phyloP scores from a whole-genome alignment of 2,113 vertebrate genomes.

The Cettia cetti region DNA sequence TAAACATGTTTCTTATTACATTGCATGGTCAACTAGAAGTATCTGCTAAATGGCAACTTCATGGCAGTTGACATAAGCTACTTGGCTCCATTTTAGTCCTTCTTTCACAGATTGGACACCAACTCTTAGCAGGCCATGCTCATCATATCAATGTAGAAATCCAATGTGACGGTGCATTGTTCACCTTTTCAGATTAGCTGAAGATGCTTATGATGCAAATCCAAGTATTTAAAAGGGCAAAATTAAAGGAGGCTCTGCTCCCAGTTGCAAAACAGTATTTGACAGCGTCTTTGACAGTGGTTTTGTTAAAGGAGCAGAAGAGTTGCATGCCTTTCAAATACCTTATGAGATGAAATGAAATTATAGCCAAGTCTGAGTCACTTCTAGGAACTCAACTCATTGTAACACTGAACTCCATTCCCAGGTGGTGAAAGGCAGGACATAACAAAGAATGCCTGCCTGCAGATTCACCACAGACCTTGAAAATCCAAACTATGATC shows the following conservation, averaged over 20 bases:
- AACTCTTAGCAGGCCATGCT: not conserved
- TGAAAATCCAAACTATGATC: not conserved
- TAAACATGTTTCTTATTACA: slow-evolving; percentile 17
- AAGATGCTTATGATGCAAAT: not conserved
- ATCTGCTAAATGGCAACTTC: not conserved
- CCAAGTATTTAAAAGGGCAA: not conserved
- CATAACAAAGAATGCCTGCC: not conserved
- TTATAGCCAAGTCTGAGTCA: not conserved
- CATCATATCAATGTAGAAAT: not conserved
- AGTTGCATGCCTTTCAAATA: not conserved
- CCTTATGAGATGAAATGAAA: not conserved
- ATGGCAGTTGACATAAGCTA: not conserved
- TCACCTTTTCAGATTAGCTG: not conserved
- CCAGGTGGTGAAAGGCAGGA: not conserved
- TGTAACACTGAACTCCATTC: not conserved
- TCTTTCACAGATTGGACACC: not conserved
- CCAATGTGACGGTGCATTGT: not conserved
- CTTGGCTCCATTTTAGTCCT: not conserved
- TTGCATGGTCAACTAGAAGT: not conserved
- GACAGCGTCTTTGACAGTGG: not conserved
- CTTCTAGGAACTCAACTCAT: not conserved
- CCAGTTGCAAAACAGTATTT: not conserved
- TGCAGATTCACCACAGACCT: not conserved
- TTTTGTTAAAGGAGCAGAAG: slow-evolving; percentile 16
- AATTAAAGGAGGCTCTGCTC: not conserved